phyloP scores from a whole-genome alignment of 30 jellyfish, hydroid and myxozoan genomes.

The Clytia hemisphaerica region DNA sequence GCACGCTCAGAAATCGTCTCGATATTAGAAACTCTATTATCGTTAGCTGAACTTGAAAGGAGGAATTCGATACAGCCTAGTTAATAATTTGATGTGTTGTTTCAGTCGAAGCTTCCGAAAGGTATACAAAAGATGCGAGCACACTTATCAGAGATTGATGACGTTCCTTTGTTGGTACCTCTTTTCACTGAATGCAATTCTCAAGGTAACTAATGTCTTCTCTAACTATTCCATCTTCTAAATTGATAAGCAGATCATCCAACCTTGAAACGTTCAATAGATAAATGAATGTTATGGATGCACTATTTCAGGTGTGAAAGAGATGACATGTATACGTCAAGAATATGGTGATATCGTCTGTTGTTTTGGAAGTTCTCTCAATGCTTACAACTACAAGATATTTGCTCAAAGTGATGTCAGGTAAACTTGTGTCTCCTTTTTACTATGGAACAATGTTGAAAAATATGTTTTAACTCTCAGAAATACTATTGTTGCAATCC shows the following conservation, averaged over 20 bases:
- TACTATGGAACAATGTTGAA: too few species aligned
- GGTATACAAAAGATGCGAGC: constrained; percentile 83
- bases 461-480: too few species aligned
- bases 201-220: constrained; percentile 39
- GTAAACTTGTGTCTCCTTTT: constrained; percentile 11
- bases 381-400: constrained; percentile 59
- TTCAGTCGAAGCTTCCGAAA: constrained; percentile 85
- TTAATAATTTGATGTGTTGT: neutral
- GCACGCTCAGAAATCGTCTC: too few species aligned
- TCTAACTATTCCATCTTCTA: neutral
- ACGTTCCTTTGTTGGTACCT: constrained; percentile 87
- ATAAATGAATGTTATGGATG: neutral
- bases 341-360: constrained; percentile 95
- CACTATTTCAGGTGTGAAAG: constrained; percentile 53
- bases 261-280: neutral
- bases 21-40: too few species aligned
- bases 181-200: constrained; percentile 87
- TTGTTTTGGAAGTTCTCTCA: constrained; percentile 86
- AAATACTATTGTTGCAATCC: too few species aligned
- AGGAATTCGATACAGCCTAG: too few species aligned
- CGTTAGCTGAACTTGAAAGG: too few species aligned
- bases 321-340: constrained; percentile 84
- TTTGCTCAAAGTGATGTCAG: constrained; percentile 82
- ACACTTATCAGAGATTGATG: constrained; percentile 78
- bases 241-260: neutral